A percentile compares a stretch with the other conserved stretches of the same genome.
phyloP scores from a whole-genome alignment of 2,113 vertebrate genomes.

The Pholis gunnellus region DNA sequence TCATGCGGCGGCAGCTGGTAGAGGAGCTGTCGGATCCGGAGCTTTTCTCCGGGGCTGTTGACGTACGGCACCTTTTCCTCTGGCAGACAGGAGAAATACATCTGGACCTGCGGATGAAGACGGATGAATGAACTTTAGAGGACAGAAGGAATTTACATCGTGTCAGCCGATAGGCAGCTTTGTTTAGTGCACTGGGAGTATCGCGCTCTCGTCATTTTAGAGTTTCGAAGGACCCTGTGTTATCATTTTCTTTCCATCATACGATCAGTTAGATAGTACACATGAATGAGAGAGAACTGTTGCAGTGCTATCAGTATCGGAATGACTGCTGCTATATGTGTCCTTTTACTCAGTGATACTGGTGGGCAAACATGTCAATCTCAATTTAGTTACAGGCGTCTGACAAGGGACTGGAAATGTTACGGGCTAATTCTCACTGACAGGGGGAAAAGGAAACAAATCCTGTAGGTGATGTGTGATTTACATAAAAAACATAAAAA shows the following conservation, averaged over 20 bases:
- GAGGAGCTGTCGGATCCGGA: constrained; percentile 93
- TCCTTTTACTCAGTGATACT: constrained; percentile 41
- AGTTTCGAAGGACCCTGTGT: background rate
- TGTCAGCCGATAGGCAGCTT: background rate
- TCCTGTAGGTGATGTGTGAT: too few species aligned
- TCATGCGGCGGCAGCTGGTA: constrained; percentile 97
- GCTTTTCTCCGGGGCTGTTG: constrained; percentile 95
- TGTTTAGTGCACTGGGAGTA: background rate
- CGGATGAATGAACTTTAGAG: background rate
- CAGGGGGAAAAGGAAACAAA: too few species aligned
- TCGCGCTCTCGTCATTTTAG: background rate
- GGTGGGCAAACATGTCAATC: constrained; percentile 59
- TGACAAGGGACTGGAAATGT: too few species aligned
- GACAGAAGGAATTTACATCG: background rate
- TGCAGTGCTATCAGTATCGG: background rate
- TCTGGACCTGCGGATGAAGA: constrained; percentile 86
- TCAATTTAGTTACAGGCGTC: too few species aligned
- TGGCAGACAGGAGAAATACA: constrained; percentile 94
- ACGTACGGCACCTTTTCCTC: constrained; percentile 96
- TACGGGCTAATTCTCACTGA: too few species aligned
- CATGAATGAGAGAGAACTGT: background rate
- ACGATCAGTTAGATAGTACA: background rate
- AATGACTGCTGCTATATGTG: constrained; percentile 17
- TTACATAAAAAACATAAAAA: too few species aligned
- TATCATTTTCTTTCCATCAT: background rate